Evolutionary conservation across 2,888 invertebrate species (phyloP).

Genomic region (Glyphotaelius pellucidus): DNA sequence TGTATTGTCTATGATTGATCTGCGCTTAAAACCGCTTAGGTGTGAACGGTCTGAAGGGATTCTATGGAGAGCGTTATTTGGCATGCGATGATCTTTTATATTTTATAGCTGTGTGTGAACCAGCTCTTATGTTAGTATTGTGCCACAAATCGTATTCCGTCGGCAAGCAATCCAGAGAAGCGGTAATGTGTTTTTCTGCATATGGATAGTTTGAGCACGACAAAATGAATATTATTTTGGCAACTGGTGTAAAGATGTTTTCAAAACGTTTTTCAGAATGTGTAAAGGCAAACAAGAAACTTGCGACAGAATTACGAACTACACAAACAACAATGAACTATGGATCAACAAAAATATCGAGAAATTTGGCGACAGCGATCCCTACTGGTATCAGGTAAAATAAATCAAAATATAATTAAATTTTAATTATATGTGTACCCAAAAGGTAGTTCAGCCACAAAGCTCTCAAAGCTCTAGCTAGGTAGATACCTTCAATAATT

Average conservation of each 20-base stretch:
- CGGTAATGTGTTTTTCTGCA: background rate
- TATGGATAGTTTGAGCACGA: background rate
- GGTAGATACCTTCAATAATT: no score
- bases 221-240: background rate
- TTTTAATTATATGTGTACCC: no score
- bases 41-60: no score
- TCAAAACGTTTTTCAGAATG: constrained; percentile 69
- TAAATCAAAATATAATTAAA: background rate
- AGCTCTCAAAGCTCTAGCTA: no score
- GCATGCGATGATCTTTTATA: no score
- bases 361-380: constrained; percentile 70
- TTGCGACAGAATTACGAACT: constrained; percentile 78
- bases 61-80: no score
- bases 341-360: constrained; percentile 77
- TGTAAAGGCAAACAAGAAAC: constrained; percentile 76
- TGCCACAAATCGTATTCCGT: background rate
- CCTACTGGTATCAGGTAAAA: constrained; percentile 83
- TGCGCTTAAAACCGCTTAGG: no score
- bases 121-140: background rate
- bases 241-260: background rate
- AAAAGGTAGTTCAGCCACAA: no score
- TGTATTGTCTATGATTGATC: no score
- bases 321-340: constrained; percentile 76
- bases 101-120: no score
- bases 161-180: background rate